Evolutionary conservation across 2,797 vertebrate genomes (phyloP).

Genomic region (Aldrovandia affinis): DNA sequence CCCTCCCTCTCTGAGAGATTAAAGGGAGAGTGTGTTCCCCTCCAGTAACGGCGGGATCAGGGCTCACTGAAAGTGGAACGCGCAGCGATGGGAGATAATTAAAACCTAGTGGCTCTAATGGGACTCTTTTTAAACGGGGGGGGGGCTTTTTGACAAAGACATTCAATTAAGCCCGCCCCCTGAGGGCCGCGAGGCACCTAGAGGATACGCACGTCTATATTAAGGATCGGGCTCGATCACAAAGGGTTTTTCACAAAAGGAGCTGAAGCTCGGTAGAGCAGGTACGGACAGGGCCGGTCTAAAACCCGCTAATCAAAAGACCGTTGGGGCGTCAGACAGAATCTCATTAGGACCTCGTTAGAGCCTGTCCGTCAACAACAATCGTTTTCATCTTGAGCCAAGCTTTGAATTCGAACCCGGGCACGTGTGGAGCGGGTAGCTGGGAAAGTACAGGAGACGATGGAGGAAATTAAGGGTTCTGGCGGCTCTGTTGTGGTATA

Average conservation of each 20-base stretch:
- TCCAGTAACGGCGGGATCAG: slow-evolving; percentile 75
- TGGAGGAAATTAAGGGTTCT: too few relatives aligned
- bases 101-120: slow-evolving; percentile 75
- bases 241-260: slow-evolving; percentile 53
- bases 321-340: too few relatives aligned
- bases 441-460: too few relatives aligned
- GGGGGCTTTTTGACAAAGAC: slow-evolving; percentile 81
- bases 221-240: slow-evolving; percentile 62
- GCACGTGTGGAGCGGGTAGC: too few relatives aligned
- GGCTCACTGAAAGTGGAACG: slow-evolving; percentile 87
- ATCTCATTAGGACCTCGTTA: too few relatives aligned
- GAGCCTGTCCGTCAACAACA: not conserved
- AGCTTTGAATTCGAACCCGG: not conserved
- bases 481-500: too few relatives aligned
- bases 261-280: not conserved
- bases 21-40: slow-evolving; percentile 30
- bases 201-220: slow-evolving; percentile 79
- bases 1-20: too few relatives aligned
- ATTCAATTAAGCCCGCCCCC: slow-evolving; percentile 82
- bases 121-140: slow-evolving; percentile 67
- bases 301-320: not conserved
- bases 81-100: slow-evolving; percentile 83
- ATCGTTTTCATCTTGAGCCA: not conserved
- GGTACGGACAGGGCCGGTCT: not conserved
- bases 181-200: slow-evolving; percentile 68